Percentiles rank a stretch among this genome's conserved stretches.
These are phyloP conservation scores for Sinonovacula constricta DNA, from an alignment of 1,140 invertebrate species.

Conservation along the genomic window DNA sequence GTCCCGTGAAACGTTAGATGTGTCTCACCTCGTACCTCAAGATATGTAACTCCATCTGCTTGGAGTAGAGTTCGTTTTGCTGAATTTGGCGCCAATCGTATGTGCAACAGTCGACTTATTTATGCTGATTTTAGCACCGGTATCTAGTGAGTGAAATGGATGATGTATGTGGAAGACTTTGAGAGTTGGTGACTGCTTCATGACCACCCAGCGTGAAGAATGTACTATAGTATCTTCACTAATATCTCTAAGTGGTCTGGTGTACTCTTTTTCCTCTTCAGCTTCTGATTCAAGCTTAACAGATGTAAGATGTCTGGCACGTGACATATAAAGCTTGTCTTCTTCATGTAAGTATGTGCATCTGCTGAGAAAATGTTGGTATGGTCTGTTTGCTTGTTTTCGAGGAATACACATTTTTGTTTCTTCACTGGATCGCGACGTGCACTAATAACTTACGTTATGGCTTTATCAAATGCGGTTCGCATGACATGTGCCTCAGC, in stretches of 20 bases:
- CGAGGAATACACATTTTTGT: neutral
- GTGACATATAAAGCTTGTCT: slow-evolving; percentile 1
- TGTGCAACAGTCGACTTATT: slow-evolving; percentile 26
- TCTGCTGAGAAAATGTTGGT: slow-evolving; percentile 12
- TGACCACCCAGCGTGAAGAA: neutral
- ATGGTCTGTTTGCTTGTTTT: slow-evolving; percentile 5
- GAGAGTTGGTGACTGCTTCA: slow-evolving; percentile 40
- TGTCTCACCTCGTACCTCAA: slow-evolving; percentile 26
- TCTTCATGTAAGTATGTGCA: slow-evolving; percentile 19
- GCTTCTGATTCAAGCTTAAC: neutral
- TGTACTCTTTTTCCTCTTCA: neutral
- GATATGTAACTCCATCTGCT: slow-evolving; percentile 34
- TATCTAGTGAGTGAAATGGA: slow-evolving; percentile 40
- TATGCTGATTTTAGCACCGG: slow-evolving; percentile 43
- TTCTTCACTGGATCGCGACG: neutral
- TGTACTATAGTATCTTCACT: neutral
- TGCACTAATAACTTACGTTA: neutral
- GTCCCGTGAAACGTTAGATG: slow-evolving; percentile 1
- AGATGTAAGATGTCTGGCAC: neutral
- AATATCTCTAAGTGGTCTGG: neutral
- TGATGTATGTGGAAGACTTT: slow-evolving; percentile 30
- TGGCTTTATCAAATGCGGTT: slow-evolving; percentile 9
- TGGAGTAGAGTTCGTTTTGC: slow-evolving; percentile 49
- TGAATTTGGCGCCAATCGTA: slow-evolving; percentile 22
- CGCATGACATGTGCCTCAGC: slow-evolving; percentile 32